phyloP scores from a whole-genome alignment of 2,888 invertebrate species.

The Acronicta alni region DNA sequence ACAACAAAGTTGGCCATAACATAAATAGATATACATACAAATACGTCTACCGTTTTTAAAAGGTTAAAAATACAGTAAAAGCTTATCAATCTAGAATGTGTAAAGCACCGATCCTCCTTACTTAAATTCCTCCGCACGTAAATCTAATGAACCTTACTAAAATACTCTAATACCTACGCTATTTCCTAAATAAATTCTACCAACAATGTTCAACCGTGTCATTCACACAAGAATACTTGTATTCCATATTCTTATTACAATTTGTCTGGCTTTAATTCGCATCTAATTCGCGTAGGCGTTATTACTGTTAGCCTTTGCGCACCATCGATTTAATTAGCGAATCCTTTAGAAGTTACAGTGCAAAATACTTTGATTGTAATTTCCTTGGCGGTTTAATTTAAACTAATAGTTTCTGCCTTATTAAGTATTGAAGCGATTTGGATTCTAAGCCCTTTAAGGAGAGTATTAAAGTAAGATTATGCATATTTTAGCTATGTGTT shows the following conservation, averaged over 20 bases:
- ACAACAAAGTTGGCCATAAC: too few species aligned
- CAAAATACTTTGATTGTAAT: conserved; percentile 50
- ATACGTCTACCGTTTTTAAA: too few species aligned
- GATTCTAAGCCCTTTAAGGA: conserved; percentile 11
- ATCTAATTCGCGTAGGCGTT: conserved; percentile 51
- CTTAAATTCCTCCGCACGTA: too few species aligned
- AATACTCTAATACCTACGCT: conserved; percentile 16
- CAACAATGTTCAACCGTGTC: conserved; percentile 47
- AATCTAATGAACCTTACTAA: neutral
- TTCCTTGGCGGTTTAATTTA: conserved; percentile 44
- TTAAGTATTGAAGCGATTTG: conserved; percentile 33
- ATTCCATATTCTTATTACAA: conserved; percentile 47
- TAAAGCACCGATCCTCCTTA: too few species aligned
- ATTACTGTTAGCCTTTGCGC: conserved; percentile 49
- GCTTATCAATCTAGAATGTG: too few species aligned
- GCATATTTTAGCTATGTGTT: neutral
- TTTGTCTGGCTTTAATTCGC: conserved; percentile 46
- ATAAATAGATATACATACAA: too few species aligned
- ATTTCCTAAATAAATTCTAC: conserved; percentile 40
- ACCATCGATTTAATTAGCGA: conserved; percentile 58
- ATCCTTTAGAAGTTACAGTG: conserved; percentile 49
- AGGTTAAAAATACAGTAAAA: too few species aligned
- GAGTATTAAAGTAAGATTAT: conserved; percentile 2
- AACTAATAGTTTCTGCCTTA: conserved; percentile 50
- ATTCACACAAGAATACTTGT: conserved; percentile 34